Evolutionary conservation across 2,888 invertebrate genomes (phyloP).

Genomic region (Epinotia brunnichana): DNA sequence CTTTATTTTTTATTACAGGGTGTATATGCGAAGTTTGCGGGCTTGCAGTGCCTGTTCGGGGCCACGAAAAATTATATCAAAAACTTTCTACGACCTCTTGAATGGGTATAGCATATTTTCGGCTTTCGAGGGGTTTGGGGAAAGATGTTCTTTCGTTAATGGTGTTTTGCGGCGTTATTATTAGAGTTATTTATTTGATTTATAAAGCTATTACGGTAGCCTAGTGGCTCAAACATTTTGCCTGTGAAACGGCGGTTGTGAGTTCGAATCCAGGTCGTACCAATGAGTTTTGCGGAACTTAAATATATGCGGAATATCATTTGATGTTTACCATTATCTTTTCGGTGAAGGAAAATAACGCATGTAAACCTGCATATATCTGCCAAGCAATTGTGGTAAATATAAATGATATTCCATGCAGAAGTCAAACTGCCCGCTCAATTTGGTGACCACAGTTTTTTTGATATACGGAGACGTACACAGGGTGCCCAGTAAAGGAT

Average conservation of each 20-base stretch:
- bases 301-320: not conserved
- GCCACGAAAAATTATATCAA: conserved; percentile 36
- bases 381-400: too few relatives aligned
- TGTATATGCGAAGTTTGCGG: conserved; percentile 35
- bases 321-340: not conserved
- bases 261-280: too few relatives aligned
- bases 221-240: too few relatives aligned
- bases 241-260: too few relatives aligned
- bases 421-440: too few relatives aligned
- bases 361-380: too few relatives aligned
- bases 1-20: conserved; percentile 37
- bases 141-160: conserved; percentile 22
- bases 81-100: conserved; percentile 28
- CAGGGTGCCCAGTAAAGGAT: too few relatives aligned
- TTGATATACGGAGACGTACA: too few relatives aligned
- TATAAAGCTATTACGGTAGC: not conserved
- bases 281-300: not conserved
- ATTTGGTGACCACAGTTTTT: too few relatives aligned
- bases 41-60: conserved; percentile 14
- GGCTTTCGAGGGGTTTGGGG: conserved; percentile 10
- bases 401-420: too few relatives aligned
- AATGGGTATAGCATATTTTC: conserved; percentile 31
- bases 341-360: too few relatives aligned
- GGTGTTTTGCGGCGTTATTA: conserved; percentile 14
- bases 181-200: conserved; percentile 15